These are phyloP conservation scores for Rhinolophus ferrumequinum DNA, from an alignment of 2,113 vertebrate genomes.

Conservation along the genomic window DNA sequence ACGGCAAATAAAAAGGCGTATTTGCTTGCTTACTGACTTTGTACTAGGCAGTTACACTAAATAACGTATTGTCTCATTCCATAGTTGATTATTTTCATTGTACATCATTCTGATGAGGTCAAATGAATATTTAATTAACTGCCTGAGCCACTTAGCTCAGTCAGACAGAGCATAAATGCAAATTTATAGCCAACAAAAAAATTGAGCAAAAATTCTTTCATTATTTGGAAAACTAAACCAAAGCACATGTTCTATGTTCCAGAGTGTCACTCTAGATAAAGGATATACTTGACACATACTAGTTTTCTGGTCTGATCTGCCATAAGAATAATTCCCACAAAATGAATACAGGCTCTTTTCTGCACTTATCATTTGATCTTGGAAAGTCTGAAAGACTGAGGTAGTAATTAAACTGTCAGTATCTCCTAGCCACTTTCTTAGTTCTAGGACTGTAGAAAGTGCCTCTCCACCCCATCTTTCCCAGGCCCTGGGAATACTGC, in stretches of 20 bases:
- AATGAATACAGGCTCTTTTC: neutral
- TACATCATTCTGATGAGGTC: neutral
- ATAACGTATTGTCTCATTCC: neutral
- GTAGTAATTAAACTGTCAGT: slow-evolving; percentile 20
- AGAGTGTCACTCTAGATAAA: neutral
- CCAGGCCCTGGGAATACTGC: neutral
- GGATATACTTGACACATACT: neutral
- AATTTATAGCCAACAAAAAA: neutral
- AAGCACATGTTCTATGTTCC: neutral
- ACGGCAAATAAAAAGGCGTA: slow-evolving; percentile 27
- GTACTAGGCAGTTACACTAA: neutral
- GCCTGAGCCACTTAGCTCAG: neutral
- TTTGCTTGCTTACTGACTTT: slow-evolving; percentile 30
- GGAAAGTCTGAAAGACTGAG: neutral
- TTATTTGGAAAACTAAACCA: slow-evolving; percentile 54
- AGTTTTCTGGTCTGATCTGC: neutral
- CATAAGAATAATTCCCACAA: neutral
- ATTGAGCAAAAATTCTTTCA: neutral
- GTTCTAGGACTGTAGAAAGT: neutral
- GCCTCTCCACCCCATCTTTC: neutral
- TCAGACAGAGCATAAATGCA: neutral
- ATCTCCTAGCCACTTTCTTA: slow-evolving; percentile 14
- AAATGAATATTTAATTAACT: slow-evolving; percentile 32
- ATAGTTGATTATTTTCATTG: neutral
- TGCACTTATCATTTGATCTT: neutral